phyloP scores from a whole-genome alignment of 2,797 vertebrate genomes.

The Eidolon dupreanum region DNA sequence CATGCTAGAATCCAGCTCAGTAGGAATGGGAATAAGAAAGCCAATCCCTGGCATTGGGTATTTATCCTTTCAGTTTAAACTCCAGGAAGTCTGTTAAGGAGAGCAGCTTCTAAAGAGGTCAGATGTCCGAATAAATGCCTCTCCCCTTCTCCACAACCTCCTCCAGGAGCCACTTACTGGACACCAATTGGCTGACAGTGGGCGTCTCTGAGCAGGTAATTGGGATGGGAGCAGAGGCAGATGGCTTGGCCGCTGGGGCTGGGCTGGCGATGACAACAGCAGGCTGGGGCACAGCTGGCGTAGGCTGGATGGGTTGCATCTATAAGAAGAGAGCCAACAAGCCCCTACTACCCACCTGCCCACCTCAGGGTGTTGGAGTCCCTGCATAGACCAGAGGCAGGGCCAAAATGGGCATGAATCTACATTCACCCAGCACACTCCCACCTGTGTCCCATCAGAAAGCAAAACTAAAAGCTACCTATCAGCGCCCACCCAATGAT shows the following conservation, averaged over 20 bases:
- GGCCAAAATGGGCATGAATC: neutral
- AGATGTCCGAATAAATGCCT: neutral
- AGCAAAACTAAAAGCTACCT: neutral
- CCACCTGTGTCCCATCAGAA: neutral
- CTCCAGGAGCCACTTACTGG: constrained; percentile 88
- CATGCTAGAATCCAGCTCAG: neutral
- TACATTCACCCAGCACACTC: neutral
- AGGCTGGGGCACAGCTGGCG: constrained; percentile 84
- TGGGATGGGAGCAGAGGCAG: constrained; percentile 84
- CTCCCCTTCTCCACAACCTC: neutral
- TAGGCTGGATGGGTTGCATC: constrained; percentile 86
- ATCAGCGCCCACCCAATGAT: neutral
- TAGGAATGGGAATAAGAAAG: constrained; percentile 2
- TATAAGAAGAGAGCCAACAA: constrained; percentile 55
- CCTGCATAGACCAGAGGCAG: neutral
- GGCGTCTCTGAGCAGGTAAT: constrained; percentile 93
- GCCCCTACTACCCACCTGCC: neutral
- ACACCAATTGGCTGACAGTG: constrained; percentile 96
- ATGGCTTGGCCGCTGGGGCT: constrained; percentile 81
- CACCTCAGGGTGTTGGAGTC: neutral
- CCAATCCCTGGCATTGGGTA: neutral
- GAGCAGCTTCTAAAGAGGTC: neutral
- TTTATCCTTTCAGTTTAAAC: neutral
- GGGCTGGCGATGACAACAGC: constrained; percentile 91
- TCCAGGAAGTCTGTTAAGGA: neutral